A percentile compares a stretch with the other conserved stretches of the same genome.
These are phyloP conservation scores for Drosophila obscura DNA, from an alignment of 1,140 invertebrate genomes.

Conservation along the genomic window DNA sequence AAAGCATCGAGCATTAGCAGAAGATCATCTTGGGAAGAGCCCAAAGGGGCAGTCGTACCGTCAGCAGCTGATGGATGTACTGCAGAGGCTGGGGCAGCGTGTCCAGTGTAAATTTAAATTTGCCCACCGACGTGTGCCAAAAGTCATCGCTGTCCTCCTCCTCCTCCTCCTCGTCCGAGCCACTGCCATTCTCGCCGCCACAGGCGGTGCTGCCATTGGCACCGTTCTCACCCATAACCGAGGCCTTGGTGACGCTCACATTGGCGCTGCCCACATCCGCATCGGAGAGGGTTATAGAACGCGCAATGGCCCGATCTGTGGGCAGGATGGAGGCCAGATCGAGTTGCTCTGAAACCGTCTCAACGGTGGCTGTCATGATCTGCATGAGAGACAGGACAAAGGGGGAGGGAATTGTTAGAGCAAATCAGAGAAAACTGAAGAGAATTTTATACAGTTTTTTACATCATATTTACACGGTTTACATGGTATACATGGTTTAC, in stretches of 20 bases:
- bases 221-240: conserved; percentile 85
- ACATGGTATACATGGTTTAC: conserved; percentile 48
- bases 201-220: conserved; percentile 68
- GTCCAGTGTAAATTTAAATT: conserved; percentile 95
- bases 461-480: conserved; percentile 38
- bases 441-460: conserved; percentile 25
- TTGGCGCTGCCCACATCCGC: conserved; percentile 88
- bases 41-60: conserved; percentile 85
- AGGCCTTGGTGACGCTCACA: conserved; percentile 79
- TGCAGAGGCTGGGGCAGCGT: conserved; percentile 96
- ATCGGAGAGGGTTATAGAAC: conserved; percentile 94
- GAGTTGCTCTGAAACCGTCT: conserved; percentile 95
- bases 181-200: conserved; percentile 86
- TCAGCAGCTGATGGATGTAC: conserved; percentile 94
- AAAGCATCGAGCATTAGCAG: background rate
- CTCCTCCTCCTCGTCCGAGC: conserved; percentile 87
- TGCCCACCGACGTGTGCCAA: conserved; percentile 96
- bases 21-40: background rate
- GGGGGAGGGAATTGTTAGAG: background rate
- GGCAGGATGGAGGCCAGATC: conserved; percentile 92
- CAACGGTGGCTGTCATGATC: conserved; percentile 96
- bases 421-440: too few species aligned
- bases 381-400: conserved; percentile 82
- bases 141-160: conserved; percentile 91
- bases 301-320: conserved; percentile 92